Evolutionary conservation across 1,140 invertebrate species (phyloP).

Genomic region (Euglossa dilemma): DNA sequence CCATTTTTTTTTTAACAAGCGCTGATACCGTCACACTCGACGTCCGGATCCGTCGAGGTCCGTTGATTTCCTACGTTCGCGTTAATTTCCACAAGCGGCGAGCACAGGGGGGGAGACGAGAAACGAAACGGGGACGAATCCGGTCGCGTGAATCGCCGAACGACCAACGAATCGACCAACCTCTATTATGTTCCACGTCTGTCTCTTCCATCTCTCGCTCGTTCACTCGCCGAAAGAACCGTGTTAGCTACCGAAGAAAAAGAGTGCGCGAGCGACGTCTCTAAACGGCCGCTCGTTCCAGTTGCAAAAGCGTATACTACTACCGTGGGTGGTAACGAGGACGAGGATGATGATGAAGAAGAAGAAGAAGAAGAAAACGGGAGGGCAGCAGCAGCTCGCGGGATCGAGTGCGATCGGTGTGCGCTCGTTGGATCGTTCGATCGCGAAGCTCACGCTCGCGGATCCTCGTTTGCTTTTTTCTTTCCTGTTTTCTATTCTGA

Average conservation of each 20-base stretch:
- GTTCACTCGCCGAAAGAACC: not conserved
- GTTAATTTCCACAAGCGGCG: conserved; percentile 10
- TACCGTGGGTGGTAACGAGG: not conserved
- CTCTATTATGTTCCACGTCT: no score
- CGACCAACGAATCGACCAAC: conserved; percentile 10
- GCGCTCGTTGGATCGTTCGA: not conserved
- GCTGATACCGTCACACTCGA: not conserved
- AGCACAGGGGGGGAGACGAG: conserved; percentile 40
- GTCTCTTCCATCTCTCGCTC: not conserved
- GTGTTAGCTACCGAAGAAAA: conserved; percentile 1
- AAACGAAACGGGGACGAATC: conserved; percentile 46
- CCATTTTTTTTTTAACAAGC: not conserved
- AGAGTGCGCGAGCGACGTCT: not conserved
- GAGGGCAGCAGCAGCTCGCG: not conserved
- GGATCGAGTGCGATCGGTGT: not conserved
- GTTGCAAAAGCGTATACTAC: conserved; percentile 1
- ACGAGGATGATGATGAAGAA: not conserved
- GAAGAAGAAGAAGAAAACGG: no score
- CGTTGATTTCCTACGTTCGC: not conserved
- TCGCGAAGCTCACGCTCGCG: conserved; percentile 2
- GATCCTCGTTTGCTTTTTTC: not conserved
- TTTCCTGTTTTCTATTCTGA: not conserved
- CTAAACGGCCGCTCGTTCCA: not conserved
- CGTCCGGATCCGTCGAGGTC: not conserved
- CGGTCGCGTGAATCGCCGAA: conserved; percentile 32